Percentiles rank a stretch among this genome's conserved stretches.
Evolutionary conservation across 1,140 invertebrate genomes (phyloP).

Genomic region (Sycophaga agraensis): DNA sequence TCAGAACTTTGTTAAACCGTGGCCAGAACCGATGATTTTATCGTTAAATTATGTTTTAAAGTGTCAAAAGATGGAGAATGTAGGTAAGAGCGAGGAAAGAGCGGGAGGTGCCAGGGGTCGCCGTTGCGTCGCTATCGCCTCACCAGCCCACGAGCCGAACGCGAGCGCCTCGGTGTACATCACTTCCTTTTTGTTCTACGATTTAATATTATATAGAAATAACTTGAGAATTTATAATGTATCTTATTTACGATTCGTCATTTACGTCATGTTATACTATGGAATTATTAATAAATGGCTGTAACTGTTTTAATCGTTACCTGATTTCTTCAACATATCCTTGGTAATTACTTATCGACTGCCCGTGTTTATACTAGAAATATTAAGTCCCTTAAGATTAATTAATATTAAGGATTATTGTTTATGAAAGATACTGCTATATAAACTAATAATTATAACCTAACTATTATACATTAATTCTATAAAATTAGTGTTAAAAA

Average conservation of each 20-base stretch:
- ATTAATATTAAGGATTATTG: no score
- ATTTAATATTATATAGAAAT: conserved; percentile 25
- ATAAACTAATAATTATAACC: no score
- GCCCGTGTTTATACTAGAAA: no score
- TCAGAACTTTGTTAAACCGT: background rate
- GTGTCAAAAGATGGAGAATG: conserved; percentile 3
- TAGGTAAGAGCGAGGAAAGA: background rate
- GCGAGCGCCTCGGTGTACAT: background rate
- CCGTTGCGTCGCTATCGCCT: background rate
- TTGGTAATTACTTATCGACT: no score
- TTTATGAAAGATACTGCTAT: no score
- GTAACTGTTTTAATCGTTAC: conserved; percentile 33
- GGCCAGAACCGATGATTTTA: background rate
- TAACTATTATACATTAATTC: no score
- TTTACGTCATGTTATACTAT: conserved; percentile 40
- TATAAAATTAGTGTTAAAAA: no score
- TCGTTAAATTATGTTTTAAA: background rate
- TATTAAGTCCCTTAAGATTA: no score
- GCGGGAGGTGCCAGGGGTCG: no score
- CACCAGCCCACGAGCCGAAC: background rate
- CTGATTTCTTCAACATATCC: background rate
- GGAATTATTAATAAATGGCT: conserved; percentile 40
- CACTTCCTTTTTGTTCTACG: conserved; percentile 23
- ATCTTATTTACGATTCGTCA: conserved; percentile 34
- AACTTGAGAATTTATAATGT: conserved; percentile 34